phyloP scores from a whole-genome alignment of 2,113 vertebrate genomes.

The Lasiurus cinereus region DNA sequence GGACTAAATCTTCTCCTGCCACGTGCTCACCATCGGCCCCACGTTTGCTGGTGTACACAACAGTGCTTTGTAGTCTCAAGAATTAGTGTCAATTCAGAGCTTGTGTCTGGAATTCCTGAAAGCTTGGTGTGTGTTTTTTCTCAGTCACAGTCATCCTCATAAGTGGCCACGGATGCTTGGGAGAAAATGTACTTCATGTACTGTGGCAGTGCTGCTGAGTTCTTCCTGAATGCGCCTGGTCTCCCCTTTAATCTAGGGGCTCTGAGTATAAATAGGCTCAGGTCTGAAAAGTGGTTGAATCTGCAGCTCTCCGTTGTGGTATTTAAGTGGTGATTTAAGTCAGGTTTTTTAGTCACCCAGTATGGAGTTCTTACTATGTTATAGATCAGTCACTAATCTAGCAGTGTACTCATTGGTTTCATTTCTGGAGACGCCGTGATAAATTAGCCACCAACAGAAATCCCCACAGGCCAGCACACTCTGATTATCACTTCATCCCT shows the following conservation, averaged over 20 bases:
- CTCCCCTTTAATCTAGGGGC: not conserved
- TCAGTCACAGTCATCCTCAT: not conserved
- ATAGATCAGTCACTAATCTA: not conserved
- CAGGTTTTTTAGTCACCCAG: not conserved
- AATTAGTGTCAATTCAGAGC: not conserved
- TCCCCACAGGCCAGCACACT: not conserved
- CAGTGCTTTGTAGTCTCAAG: not conserved
- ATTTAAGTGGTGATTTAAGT: not conserved
- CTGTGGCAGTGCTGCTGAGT: not conserved
- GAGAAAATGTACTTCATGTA: not conserved
- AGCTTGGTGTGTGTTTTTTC: not conserved
- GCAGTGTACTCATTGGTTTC: not conserved
- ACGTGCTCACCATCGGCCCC: not conserved
- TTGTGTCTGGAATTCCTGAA: not conserved
- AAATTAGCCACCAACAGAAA: slow-evolving; percentile 9
- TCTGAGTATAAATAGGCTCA: not conserved
- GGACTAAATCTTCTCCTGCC: not conserved
- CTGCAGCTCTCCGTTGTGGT: not conserved
- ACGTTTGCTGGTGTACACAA: not conserved
- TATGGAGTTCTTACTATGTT: not conserved
- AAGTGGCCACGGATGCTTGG: not conserved
- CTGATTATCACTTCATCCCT: not conserved
- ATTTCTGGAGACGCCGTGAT: not conserved
- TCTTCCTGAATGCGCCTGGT: not conserved
- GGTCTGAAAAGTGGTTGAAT: not conserved